Evolutionary conservation across 2,888 invertebrate species (phyloP), one percentile per base, ranked within the genome.

Genomic region (Pyrgus malvae): DNA sequence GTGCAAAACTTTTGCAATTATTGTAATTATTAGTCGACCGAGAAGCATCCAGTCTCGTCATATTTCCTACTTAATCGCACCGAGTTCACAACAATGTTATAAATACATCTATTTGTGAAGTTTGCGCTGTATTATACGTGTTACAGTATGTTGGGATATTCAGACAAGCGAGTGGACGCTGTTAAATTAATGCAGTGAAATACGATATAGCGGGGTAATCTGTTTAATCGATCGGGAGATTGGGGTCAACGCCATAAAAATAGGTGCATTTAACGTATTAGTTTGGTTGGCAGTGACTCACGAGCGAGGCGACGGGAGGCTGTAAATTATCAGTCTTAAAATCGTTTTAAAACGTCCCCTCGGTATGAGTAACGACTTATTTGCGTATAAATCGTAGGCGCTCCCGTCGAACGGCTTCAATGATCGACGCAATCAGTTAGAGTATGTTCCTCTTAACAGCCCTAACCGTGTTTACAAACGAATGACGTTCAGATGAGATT

Each of bases 1-100:
- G 78, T 76, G 78, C 65, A 72, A 79, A 87, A 88, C 75, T 90
- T 89, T 84, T 72, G 85, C 81, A 86, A 87, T 88, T 86, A 88
- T 83, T 82, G 78, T 83, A 83, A 87, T 86, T 85, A 86, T 75
- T 80, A 80, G 74, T 69, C 74, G 78, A 81, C 79, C 74, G 78
- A 80, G 78, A 75, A 78, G 75, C 81, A 78, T 78, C 76, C 74
- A 75, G 73, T 64, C 78, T 70, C 78, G 73, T 83, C 80, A 85
- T 89, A 88, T 85, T 88, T 86, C 74, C 83, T 81, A 83, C 79
- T 88, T 87, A 85, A 83, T 83, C 74, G 79, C 70, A 64, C 73
- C 55, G 74, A 82, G 80, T 80, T 83, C 74, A 72, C 74, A 72
- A 76, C 80, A 75, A 74, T 76, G 77, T 78, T 75, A 76, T 78